phyloP scores from a whole-genome alignment of 2,797 vertebrate species.

The Trematomus bernacchii region DNA sequence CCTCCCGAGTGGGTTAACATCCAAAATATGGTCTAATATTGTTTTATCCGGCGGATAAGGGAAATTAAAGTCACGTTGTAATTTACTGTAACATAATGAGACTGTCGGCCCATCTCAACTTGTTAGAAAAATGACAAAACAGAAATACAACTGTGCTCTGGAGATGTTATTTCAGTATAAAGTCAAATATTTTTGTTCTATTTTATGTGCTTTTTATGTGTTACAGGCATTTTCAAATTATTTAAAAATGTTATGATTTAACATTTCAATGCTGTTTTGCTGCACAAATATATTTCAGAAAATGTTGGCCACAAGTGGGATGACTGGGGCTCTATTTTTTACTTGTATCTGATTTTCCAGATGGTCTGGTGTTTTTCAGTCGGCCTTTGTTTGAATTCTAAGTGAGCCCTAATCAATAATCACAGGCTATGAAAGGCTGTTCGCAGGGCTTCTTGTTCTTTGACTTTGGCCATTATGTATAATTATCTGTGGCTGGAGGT shows the following conservation, averaged over 20 bases:
- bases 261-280: background rate
- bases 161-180: background rate
- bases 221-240: background rate
- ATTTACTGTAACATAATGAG: conserved; percentile 12
- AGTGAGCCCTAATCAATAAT: conserved; percentile 38
- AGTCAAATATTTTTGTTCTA: background rate
- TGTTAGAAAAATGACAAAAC: conserved; percentile 15
- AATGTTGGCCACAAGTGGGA: background rate
- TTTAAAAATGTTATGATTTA: background rate
- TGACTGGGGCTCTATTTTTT: conserved; percentile 27
- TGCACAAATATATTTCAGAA: conserved; percentile 16
- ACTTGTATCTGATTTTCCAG: conserved; percentile 6
- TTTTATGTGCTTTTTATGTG: background rate
- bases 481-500: background rate
- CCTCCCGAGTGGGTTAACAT: too few relatives aligned
- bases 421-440: conserved; percentile 29
- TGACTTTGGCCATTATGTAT: conserved; percentile 30
- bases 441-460: conserved; percentile 6
- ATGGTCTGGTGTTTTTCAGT: background rate
- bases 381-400: conserved; percentile 23
- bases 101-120: background rate
- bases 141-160: background rate
- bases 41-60: too few relatives aligned
- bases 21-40: too few relatives aligned
- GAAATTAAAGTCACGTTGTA: background rate